Base-by-base conservation (phyloP, 2,113 vertebrate species). In the Osmerus eperlanus region DNA sequence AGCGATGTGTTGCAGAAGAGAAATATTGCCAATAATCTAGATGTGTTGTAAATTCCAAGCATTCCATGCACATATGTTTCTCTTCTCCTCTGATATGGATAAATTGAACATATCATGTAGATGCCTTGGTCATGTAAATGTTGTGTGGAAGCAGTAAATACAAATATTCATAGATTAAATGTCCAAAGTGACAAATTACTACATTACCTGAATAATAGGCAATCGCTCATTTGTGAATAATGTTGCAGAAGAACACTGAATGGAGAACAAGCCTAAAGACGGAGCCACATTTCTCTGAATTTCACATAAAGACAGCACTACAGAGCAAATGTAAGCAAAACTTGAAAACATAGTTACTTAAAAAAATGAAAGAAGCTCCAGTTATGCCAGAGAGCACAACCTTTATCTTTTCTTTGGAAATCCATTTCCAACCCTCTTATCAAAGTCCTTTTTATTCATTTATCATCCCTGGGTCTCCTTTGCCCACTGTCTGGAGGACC, bases 401-500 rank as follows among this genome's bases (percentile, higher is more conserved):
- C 62, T 71, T 84, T 81, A 85, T 87, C 79, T 82, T 53, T 60
- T 52, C 62, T 67, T 67, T 28, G 36, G 65, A 75, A 81, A 86
- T 75, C 72, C 14, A 72, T 78, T 86, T 70, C 61, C 65, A 58
- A 56, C 47, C n/a, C 19, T 74, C 72, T 87, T 86, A 82, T 86
- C 81, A 62, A 69, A 59, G 47, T 58, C 41, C 53, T 21, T 77
- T 75, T 73, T 68, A 72, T 74, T 85, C 63, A 84, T 84, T 81
- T 77, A 80, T 81, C 53, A 82, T 56, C 80, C 23, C 74, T 61
- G 4, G 63, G 47, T 70, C 67, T 68, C n/a, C 67, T 51, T 18
- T 59, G 60, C 53, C 58, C 15, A 13, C 59, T 47, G 18, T 28
- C 59, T 3, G 19, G 65, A 55, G 58, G 52, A 13, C 11, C 18